A percentile compares a stretch with the other conserved stretches of the same genome.
phyloP scores from a whole-genome alignment of 53 echinoderm and acorn worm species.

The Pentamera pediparva region DNA sequence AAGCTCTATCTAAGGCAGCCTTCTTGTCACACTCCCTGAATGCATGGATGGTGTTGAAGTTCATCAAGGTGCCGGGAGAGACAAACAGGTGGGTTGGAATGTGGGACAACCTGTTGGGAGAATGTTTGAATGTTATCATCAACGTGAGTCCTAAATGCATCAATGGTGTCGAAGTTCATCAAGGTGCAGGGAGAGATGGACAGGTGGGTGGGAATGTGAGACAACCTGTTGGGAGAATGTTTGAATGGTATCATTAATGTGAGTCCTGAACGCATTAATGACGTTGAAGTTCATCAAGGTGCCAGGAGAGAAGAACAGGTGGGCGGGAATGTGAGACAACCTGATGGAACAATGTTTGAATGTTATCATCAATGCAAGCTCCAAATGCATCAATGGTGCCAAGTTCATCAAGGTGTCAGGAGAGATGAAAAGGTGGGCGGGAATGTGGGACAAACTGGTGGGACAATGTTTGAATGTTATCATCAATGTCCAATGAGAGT shows the following conservation, averaged over 20 bases:
- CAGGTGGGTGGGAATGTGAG: neutral
- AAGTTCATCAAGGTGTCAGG: slow-evolving; percentile 79
- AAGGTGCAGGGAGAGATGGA: slow-evolving; percentile 45
- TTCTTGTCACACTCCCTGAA: slow-evolving; percentile 93
- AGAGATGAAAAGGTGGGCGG: slow-evolving; percentile 73
- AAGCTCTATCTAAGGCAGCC: slow-evolving; percentile 50
- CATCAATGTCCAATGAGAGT: too few species aligned
- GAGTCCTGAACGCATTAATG: neutral
- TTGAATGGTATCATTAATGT: neutral
- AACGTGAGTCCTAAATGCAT: slow-evolving; percentile 95
- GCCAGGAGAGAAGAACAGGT: slow-evolving; percentile 69
- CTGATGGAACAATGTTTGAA: too few species aligned
- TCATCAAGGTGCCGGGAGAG: slow-evolving; percentile 69
- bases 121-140: too few species aligned
- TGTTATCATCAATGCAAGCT: too few species aligned
- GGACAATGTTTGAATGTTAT: too few species aligned
- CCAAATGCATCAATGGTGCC: too few species aligned
- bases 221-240: neutral
- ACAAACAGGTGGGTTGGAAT: slow-evolving; percentile 77
- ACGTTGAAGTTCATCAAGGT: slow-evolving; percentile 84
- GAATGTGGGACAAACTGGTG: slow-evolving; percentile 47
- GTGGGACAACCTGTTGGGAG: slow-evolving; percentile 37
- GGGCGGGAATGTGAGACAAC: slow-evolving; percentile 56
- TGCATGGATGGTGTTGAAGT: slow-evolving; percentile 86
- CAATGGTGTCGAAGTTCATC: slow-evolving; percentile 84